Evolutionary conservation across 2,797 vertebrate species (phyloP), one percentile per base, ranked within the genome.

Genomic region (Hypotaenidia philippensis): DNA sequence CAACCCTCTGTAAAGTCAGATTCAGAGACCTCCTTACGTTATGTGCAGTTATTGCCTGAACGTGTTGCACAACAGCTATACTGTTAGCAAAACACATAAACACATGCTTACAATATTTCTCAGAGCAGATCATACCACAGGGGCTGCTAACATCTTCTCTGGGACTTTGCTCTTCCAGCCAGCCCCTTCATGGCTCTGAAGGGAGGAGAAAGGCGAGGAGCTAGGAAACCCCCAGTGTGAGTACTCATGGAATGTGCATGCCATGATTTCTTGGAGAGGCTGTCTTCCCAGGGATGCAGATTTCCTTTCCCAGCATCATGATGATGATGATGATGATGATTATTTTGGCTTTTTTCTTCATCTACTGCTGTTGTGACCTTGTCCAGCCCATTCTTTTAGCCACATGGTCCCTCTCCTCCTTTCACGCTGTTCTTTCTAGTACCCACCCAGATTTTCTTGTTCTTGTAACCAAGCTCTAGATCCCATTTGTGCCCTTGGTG

Each of bases 21-120:
- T 29, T 89, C 71, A 44, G 26, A 59, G 91, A 32, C 7, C 81
- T 87, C 18, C 83, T 47, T 75, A 31, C 29, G 6, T 88, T 71
- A 56, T 87, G 70, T 88, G 59, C 77, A 87, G 70, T 61, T 78
- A 31, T 70, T 94, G 93, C 82, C 65, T 61, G 64, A 95, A 80
- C 79, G 61, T 6, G 1, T 61, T 95, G 84, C 82, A 87, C 94
- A 84, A 69, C 81, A 89, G 86, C 78, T 66, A 36, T 57, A 3
- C 72, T 56, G 80, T 89, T 79, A 86, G 52, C 79, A 76, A 41
- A 69, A 55, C 32, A 82, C 78, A 10, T 52, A n/a, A 60, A 64
- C 92, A 71, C 66, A 11, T 75, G 31, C 53, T 84, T 40, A 17
- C 20, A 50, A 2, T 50, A 16, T 82, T 91, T 72, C 77, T 41